Evolutionary conservation across 2,797 vertebrate genomes (phyloP).

Genomic region (Miichthys miiuy): DNA sequence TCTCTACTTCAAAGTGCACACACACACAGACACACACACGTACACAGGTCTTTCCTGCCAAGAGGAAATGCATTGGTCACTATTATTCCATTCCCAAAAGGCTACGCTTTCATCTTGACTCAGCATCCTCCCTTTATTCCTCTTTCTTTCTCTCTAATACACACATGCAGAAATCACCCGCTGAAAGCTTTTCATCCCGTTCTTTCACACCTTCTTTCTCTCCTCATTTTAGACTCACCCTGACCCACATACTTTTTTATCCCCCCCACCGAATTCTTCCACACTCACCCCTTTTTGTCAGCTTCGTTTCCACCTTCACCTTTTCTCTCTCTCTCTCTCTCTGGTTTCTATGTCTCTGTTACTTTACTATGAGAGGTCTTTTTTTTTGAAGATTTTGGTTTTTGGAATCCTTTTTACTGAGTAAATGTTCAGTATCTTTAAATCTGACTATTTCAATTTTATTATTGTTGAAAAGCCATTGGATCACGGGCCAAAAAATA

Average conservation of each 20-base stretch:
- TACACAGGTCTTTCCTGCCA: slow-evolving; percentile 30
- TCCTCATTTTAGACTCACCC: slow-evolving; percentile 40
- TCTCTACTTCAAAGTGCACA: slow-evolving; percentile 63
- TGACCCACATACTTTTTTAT: slow-evolving; percentile 56
- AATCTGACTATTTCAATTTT: slow-evolving; percentile 8
- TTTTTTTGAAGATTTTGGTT: not conserved
- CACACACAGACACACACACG: not conserved
- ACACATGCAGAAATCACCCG: slow-evolving; percentile 59
- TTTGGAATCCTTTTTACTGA: not conserved
- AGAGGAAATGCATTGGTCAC: slow-evolving; percentile 75
- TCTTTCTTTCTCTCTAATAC: slow-evolving; percentile 66
- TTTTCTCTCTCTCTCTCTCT: not conserved
- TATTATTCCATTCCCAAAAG: slow-evolving; percentile 71
- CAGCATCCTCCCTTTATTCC: slow-evolving; percentile 65
- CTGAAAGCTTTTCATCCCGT: slow-evolving; percentile 68
- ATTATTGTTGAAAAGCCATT: not conserved
- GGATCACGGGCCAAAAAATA: slow-evolving; percentile 2
- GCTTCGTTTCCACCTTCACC: slow-evolving; percentile 23
- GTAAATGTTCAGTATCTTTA: not conserved
- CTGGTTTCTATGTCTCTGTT: not conserved
- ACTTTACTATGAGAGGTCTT: not conserved
- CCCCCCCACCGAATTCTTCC: slow-evolving; percentile 26
- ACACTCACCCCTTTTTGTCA: slow-evolving; percentile 18
- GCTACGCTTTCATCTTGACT: slow-evolving; percentile 77
- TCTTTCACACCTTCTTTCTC: slow-evolving; percentile 54